Base-by-base conservation (phyloP, 2,888 invertebrate genomes). In the Cryptosula pallasiana region DNA sequence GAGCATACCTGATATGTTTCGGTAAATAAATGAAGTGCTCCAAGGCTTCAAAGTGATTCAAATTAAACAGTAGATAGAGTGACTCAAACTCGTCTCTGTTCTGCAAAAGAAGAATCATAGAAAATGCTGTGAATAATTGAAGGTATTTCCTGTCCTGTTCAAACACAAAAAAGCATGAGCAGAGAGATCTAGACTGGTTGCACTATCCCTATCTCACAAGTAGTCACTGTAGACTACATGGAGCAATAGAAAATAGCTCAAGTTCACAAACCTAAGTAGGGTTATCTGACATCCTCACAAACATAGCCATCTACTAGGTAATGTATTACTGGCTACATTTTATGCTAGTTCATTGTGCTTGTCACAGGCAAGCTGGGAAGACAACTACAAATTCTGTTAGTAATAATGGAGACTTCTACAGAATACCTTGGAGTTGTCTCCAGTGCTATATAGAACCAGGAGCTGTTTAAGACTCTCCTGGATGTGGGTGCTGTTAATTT, bases 381-480 rank as follows among this genome's bases (percentile, higher is more conserved):
- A n/a, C n/a, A n/a, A n/a, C n/a, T n/a, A n/a, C n/a, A n/a, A n/a
- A n/a, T n/a, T n/a, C n/a, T n/a, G n/a, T n/a, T n/a, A n/a, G n/a
- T n/a, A n/a, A n/a, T n/a, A n/a, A n/a, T n/a, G n/a, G n/a, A n/a
- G n/a, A n/a, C n/a, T n/a, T n/a, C n/a, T n/a, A n/a, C n/a, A n/a
- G n/a, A n/a, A n/a, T n/a, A n/a, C n/a, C n/a, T n/a, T n/a, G 45
- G 45, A 45, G 45, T 45, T 45, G 20, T 45, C 45, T 45, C 45
- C 45, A 45, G 73, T 58, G 55, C 73, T 55, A 79, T 89, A 90
- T 55, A 89, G 85, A 71, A 84, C 84, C 0, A 91, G 83, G 72
- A 90, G 86, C 79, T 88, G 87, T 79, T 90, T 90, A 2, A 92
- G 83, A 80, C 91, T 91, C 84, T 92, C 92, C 74, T 89, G 85